phyloP scores from a whole-genome alignment of 2,113 vertebrate species.

The Spea bombifrons region DNA sequence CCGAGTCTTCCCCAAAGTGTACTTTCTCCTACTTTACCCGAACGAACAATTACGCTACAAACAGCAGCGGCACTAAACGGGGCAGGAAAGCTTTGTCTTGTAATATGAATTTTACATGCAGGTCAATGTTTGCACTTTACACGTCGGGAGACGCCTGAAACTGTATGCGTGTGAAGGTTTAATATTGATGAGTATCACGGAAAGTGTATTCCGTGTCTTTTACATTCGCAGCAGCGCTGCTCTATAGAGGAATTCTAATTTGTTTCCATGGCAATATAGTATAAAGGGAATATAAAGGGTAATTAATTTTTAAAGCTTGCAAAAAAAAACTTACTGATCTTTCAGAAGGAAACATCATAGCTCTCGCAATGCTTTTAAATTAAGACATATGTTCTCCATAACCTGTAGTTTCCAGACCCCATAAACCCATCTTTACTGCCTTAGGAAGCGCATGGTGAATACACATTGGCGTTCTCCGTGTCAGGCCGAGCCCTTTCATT shows the following conservation, averaged over 20 bases:
- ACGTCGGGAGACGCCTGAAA: too few species aligned
- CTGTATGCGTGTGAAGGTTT: not conserved
- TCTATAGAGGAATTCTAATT: conserved; percentile 1
- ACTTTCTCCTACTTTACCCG: conserved; percentile 24
- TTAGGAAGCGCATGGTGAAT: too few species aligned
- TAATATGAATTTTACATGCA: conserved; percentile 35
- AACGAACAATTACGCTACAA: conserved; percentile 21
- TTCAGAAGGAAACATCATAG: not conserved
- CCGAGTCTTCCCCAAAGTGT: not conserved
- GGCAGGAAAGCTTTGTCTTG: conserved; percentile 37
- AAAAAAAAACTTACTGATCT: conserved; percentile 3
- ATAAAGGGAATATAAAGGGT: conserved; percentile 16
- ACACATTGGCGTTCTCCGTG: too few species aligned
- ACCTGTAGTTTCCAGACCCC: not conserved
- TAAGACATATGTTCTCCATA: not conserved
- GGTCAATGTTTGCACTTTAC: not conserved
- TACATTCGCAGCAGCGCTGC: not conserved
- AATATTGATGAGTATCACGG: not conserved
- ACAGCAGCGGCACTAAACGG: not conserved
- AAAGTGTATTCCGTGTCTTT: not conserved
- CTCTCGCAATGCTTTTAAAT: not conserved
- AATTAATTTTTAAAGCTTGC: conserved; percentile 38
- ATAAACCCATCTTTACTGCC: not conserved
- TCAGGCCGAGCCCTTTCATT: too few species aligned
- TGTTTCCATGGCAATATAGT: conserved; percentile 27